A percentile compares a stretch with the other conserved stretches of the same genome.
phyloP scores from a whole-genome alignment of 2,797 vertebrate genomes.

The Chelonia mydas region DNA sequence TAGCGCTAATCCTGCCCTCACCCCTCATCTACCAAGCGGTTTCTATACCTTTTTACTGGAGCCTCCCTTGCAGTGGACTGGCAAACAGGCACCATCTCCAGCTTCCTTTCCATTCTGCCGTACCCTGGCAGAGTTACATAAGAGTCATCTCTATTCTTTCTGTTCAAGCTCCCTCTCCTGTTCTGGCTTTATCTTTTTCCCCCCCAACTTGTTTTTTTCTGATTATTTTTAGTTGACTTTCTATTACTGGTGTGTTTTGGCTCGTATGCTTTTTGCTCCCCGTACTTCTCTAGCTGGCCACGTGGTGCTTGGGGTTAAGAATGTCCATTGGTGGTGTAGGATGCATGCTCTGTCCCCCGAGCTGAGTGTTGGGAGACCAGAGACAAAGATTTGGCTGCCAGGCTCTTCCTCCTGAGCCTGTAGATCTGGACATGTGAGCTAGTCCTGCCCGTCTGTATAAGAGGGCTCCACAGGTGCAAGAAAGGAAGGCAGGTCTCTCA shows the following conservation, averaged over 20 bases:
- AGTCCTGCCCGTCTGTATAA: not conserved
- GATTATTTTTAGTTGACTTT: not conserved
- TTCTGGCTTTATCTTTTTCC: not conserved
- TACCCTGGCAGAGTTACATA: not conserved
- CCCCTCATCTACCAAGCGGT: not conserved
- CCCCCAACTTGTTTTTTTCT: not conserved
- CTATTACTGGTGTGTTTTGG: not conserved
- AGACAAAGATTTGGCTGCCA: not conserved
- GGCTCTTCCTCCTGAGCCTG: not conserved
- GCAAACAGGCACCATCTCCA: not conserved
- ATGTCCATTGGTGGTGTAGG: not conserved
- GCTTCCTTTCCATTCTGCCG: not conserved
- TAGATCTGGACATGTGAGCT: not conserved
- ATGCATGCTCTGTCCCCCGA: not conserved
- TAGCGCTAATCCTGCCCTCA: not conserved
- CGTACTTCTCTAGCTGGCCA: too few relatives aligned
- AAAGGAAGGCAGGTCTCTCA: not conserved
- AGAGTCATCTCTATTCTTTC: not conserved
- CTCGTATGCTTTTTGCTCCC: not conserved
- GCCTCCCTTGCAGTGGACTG: not conserved
- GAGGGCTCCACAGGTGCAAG: not conserved
- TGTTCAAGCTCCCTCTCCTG: not conserved
- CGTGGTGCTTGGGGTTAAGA: not conserved
- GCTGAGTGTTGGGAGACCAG: not conserved
- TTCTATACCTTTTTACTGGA: not conserved